phyloP scores from a whole-genome alignment of 2,888 invertebrate genomes.

The Philonicus albiceps region DNA sequence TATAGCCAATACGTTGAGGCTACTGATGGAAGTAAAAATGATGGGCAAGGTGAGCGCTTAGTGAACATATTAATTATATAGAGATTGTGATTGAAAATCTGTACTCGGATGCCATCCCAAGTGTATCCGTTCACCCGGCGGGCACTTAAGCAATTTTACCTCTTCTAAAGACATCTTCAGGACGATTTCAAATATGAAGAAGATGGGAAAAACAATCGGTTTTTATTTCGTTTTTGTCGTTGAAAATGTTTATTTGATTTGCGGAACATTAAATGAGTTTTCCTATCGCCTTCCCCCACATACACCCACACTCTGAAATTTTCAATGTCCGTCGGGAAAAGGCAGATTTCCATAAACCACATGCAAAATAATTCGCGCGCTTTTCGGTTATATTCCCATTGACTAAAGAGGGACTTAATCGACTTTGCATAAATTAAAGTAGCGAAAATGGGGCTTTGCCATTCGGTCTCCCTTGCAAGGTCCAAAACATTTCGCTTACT shows the following conservation, averaged over 20 bases:
- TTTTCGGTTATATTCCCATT: background rate
- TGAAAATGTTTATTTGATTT: background rate
- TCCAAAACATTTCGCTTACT: background rate
- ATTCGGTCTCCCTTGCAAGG: background rate
- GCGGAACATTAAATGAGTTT: background rate
- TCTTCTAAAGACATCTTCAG: background rate
- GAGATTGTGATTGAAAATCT: background rate
- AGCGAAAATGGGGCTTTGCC: conserved; percentile 38
- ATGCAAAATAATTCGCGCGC: conserved; percentile 1
- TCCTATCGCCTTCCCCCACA: background rate
- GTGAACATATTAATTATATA: background rate
- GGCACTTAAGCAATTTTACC: background rate
- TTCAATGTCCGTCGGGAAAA: background rate
- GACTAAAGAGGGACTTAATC: conserved; percentile 41
- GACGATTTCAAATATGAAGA: background rate
- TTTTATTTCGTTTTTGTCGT: background rate
- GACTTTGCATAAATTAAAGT: conserved; percentile 47
- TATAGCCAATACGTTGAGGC: background rate
- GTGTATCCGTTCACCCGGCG: background rate
- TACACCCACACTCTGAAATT: background rate
- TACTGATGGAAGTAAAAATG: background rate
- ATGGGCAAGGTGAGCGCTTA: background rate
- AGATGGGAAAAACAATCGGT: background rate
- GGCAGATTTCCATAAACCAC: conserved; percentile 30
- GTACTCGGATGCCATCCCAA: background rate